Percentiles rank a stretch among this genome's conserved stretches.
Conservation (phyloP, 2,888 invertebrate species). For the Limenitis camilla region DNA sequence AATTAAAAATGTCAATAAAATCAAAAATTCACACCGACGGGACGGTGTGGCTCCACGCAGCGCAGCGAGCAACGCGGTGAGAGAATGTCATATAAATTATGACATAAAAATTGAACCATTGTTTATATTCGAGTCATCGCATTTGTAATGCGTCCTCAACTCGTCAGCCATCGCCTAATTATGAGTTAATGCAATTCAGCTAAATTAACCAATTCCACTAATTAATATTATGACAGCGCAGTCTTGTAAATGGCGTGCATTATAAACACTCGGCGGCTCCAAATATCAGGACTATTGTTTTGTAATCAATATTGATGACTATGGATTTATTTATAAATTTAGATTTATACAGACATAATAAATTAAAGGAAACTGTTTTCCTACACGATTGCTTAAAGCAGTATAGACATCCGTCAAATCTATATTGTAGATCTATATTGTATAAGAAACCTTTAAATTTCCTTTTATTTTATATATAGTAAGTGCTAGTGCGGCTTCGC, state of each 20-base stretch:
- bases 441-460: no score
- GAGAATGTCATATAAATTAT: no score
- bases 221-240: conserved; percentile 24
- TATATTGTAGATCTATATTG: no score
- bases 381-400: no score
- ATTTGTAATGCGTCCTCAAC: conserved; percentile 8
- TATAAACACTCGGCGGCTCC: conserved; percentile 14
- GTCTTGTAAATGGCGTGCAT: conserved; percentile 17
- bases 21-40: no score
- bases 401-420: no score
- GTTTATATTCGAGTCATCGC: not conserved
- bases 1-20: no score
- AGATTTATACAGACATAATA: not conserved
- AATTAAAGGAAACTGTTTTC: not conserved
- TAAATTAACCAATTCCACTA: conserved; percentile 23
- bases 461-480: no score
- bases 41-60: no score
- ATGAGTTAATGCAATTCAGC: conserved; percentile 19
- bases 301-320: conserved; percentile 7
- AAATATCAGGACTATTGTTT: conserved; percentile 12
- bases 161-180: conserved; percentile 14
- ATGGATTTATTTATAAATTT: not conserved
- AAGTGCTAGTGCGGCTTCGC: no score
- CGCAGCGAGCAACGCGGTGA: no score
- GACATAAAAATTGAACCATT: no score